Base-by-base conservation (phyloP, 2,888 invertebrate species). In the Carabus problematicus region DNA sequence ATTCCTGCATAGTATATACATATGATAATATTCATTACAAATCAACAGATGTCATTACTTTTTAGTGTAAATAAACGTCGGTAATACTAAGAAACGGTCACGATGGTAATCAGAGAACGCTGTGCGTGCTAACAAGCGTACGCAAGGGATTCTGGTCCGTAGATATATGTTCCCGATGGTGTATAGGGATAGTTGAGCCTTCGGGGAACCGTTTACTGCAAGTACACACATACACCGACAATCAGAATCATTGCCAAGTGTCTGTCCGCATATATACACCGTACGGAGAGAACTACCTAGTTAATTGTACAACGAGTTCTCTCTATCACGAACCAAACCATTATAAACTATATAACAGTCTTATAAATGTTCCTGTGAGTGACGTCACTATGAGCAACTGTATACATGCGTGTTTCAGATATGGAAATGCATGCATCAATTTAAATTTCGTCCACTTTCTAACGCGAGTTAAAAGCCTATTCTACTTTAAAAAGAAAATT, bases 61-160 rank as follows among this genome's bases (percentile, higher is more conserved):
- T 52, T 52, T 66, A 63, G 52, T 41, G 63, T 49, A 63, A 63
- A 63, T 47, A 16, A 63, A 41, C n/a, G 43, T 52, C 40, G 52
- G 54, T 40, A 58, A 54, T 67, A 67, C 69, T 45, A 18, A 62
- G 69, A 69, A 69, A 69, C 56, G 55, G 69, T 69, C 62, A 67
- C 54, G 56, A 58, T 49, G 45, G 62, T 69, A 69, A 69, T 69
- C 69, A 56, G 62, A 62, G 29, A 45, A 47, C 58, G 45, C 40
- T 43, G 55, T 62, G 66, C 40, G 14, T 69, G 69, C 62, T 69
- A 69, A 69, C 69, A 47, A 69, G 61, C 45, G 45, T 14, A 29
- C 29, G 43, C 55, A 29, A 12, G n/a, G 12, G 41, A 69, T 11
- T 69, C 40, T 69, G 45, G 55, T 43, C 69, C 56, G 52, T 62